phyloP scores from a whole-genome alignment of 1,140 invertebrate genomes.

The Grapholita molesta region DNA sequence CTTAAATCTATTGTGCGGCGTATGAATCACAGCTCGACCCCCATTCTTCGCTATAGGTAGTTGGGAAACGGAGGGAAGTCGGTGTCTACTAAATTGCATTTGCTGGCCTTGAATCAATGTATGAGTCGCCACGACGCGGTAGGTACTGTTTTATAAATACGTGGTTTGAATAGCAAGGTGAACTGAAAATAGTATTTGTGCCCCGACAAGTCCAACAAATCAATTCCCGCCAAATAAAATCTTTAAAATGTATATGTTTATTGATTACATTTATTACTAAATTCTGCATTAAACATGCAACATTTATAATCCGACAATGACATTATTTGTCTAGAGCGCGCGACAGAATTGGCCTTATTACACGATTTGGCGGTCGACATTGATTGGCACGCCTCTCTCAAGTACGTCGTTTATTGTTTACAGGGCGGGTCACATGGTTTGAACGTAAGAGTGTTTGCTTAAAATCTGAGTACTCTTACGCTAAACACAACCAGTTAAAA shows the following conservation, averaged over 20 bases:
- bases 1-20: conserved; percentile 6
- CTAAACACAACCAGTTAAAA: conserved; percentile 29
- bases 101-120: conserved; percentile 1
- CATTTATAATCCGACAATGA: neutral
- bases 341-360: conserved; percentile 22
- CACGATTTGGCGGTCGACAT: conserved; percentile 39
- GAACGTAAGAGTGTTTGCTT: conserved; percentile 46
- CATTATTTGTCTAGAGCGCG: neutral
- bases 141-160: neutral
- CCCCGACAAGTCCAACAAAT: neutral
- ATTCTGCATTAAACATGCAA: neutral
- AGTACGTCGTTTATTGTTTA: conserved; percentile 36
- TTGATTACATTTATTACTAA: neutral
- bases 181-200: neutral
- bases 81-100: conserved; percentile 14
- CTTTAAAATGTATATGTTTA: neutral
- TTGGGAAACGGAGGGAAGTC: conserved; percentile 10
- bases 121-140: neutral
- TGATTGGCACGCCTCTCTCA: conserved; percentile 39
- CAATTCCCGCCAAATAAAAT: neutral
- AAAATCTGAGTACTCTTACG: conserved; percentile 40
- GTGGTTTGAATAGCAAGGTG: neutral
- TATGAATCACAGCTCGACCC: neutral
- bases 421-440: conserved; percentile 41
- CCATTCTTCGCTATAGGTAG: neutral